Evolutionary conservation across 2,888 invertebrate genomes (phyloP).

Genomic region (Neria commutata): DNA sequence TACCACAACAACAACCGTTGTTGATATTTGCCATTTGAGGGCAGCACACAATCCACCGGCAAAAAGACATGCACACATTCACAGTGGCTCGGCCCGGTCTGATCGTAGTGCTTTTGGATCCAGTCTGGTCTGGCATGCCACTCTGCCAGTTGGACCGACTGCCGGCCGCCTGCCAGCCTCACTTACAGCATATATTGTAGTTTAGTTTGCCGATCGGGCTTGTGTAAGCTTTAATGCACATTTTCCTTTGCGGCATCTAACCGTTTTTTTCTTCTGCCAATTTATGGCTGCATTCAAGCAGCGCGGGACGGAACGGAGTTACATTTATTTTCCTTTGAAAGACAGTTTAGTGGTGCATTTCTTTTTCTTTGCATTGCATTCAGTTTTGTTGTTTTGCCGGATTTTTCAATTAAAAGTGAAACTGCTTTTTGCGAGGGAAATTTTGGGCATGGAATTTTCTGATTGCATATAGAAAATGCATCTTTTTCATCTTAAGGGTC

Average conservation of each 20-base stretch:
- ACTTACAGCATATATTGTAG: too few relatives aligned
- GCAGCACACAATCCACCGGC: too few relatives aligned
- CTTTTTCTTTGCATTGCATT: too few relatives aligned
- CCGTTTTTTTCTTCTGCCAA: not conserved
- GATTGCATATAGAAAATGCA: too few relatives aligned
- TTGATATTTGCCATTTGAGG: not conserved
- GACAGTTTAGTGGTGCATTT: not conserved
- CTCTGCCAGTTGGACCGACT: too few relatives aligned
- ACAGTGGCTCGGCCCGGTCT: not conserved
- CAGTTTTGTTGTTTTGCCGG: not conserved
- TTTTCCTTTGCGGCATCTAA: not conserved
- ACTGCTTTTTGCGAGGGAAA: not conserved
- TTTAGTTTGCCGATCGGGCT: not conserved
- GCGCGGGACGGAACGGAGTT: not conserved
- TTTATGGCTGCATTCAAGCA: too few relatives aligned
- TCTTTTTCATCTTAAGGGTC: too few relatives aligned
- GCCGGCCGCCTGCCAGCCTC: too few relatives aligned
- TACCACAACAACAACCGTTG: not conserved
- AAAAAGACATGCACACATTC: too few relatives aligned
- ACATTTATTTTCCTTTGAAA: not conserved
- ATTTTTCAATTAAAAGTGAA: conserved; percentile 8
- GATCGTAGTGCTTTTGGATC: too few relatives aligned
- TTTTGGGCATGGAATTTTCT: too few relatives aligned
- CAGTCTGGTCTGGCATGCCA: not conserved
- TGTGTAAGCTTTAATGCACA: not conserved